A percentile compares a stretch with the other conserved stretches of the same genome.
Conservation (phyloP, 2,113 vertebrate genomes). For the Callipepla californica region DNA sequence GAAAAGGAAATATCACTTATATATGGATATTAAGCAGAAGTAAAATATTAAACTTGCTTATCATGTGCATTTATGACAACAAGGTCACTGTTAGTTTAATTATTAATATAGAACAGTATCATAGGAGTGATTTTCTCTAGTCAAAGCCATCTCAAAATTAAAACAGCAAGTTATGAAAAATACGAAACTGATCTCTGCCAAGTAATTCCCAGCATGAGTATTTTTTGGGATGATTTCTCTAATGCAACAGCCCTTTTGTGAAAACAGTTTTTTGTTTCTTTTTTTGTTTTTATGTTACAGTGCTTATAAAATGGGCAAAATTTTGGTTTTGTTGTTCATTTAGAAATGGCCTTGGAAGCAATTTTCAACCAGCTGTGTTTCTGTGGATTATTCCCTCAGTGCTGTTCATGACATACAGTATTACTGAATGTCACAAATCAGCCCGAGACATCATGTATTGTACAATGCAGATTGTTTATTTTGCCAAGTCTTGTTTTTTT, state of each 20-base stretch:
- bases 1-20: background rate
- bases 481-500: slow-evolving; percentile 19
- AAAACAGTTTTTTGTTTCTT: background rate
- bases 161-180: background rate
- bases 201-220: background rate
- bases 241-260: background rate
- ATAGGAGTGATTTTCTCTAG: background rate
- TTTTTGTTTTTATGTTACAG: background rate
- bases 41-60: background rate
- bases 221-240: background rate
- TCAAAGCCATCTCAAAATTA: background rate
- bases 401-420: background rate
- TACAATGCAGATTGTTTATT: background rate
- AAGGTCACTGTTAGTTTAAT: background rate
- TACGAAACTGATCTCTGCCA: background rate
- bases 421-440: slow-evolving; percentile 29
- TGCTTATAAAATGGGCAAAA: background rate
- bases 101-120: background rate
- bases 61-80: background rate
- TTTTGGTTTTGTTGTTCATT: slow-evolving; percentile 1
- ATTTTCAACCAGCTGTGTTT: slow-evolving; percentile 32
- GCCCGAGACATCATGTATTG: background rate
- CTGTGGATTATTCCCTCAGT: background rate
- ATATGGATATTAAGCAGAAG: background rate
- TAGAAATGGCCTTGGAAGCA: background rate